A percentile compares a stretch with the other conserved stretches of the same genome.
phyloP scores from a whole-genome alignment of 92 coral and sea anemone species.

The Anthopleura xanthogrammica region DNA sequence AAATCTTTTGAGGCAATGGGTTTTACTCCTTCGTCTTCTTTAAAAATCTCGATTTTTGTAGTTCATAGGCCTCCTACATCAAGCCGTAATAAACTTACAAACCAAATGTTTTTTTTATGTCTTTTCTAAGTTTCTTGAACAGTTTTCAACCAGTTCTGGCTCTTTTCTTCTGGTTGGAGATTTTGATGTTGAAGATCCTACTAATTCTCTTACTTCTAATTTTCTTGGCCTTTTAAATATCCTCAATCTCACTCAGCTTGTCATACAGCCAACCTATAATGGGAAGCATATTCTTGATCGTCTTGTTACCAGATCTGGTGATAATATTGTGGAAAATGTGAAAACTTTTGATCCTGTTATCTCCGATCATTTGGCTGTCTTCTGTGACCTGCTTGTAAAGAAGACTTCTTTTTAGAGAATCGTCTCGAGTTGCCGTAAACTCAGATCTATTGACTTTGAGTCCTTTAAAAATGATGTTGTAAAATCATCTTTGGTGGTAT shows the following conservation, averaged over 20 bases:
- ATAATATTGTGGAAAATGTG: slow-evolving; percentile 20
- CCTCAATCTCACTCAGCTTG: slow-evolving; percentile 12
- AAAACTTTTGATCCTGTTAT: slow-evolving; percentile 1
- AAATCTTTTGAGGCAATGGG: slow-evolving; percentile 17
- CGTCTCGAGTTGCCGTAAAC: slow-evolving; percentile 25
- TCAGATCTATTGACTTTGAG: background rate
- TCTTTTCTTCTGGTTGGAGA: slow-evolving; percentile 1
- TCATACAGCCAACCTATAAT: slow-evolving; percentile 22
- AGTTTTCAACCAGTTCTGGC: slow-evolving; percentile 19
- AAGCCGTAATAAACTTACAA: slow-evolving; percentile 16
- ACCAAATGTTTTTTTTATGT: slow-evolving; percentile 15
- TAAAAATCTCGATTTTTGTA: slow-evolving; percentile 18
- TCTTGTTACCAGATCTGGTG: background rate
- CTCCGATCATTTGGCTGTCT: slow-evolving; percentile 20
- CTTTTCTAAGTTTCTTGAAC: slow-evolving; percentile 19
- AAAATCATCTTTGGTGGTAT: no score
- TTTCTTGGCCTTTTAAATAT: slow-evolving; percentile 18
- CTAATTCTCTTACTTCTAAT: slow-evolving; percentile 5
- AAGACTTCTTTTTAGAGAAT: slow-evolving; percentile 16
- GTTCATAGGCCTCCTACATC: slow-evolving; percentile 29
- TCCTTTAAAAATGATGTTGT: no score
- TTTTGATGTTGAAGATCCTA: slow-evolving; percentile 16
- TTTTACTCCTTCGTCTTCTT: slow-evolving; percentile 12
- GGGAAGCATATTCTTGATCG: slow-evolving; percentile 22
- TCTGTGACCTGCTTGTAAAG: slow-evolving; percentile 18